Base-by-base conservation (phyloP, 2,888 invertebrate genomes). In the Helicoverpa assulta region DNA sequence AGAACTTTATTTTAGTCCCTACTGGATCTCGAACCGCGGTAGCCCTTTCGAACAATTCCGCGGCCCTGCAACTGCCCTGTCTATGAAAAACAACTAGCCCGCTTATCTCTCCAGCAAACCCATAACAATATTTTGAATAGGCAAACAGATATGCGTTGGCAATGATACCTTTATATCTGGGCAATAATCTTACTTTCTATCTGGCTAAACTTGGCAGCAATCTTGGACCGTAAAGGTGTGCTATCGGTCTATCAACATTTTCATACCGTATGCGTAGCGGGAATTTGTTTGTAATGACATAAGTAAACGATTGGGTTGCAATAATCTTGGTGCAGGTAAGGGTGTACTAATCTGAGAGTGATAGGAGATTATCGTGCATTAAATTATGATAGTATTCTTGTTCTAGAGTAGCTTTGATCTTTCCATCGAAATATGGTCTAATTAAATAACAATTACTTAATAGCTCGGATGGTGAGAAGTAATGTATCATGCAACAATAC, bases 111-210 rank as follows among this genome's bases (percentile, higher is more conserved):
- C 26, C 2, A 50, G n/a, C 33, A 21, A 18, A 18, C 8, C 12
- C 29, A 29, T 50, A 21, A 37, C 40, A 33, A 58, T 51, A 51
- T 59, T 55, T 51, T 33, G 66, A 72, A 66, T 43, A 43, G 54
- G 19, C 50, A 26, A 18, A 37, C 37, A 51, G 66, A 66, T 51
- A 71, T 66, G 26, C 58, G 16, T 16, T 16, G 21, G 37, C 18
- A 65, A 54, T 53, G 18, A 12, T 37, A 54, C 21, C 40, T 18
- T 29, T 33, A 57, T n/a, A 57, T 47, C 50, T 19, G 51, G 18
- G 50, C 21, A 5, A 21, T 51, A 53, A 72, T 72, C 66, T 54
- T 18, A 73, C 58, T 66, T 71, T 66, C 71, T 66, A 66, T 71
- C 73, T 55, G 2, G 37, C 52, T 43, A n/a, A 71, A 70, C 26